phyloP scores from a whole-genome alignment of 2,113 vertebrate genomes.

The Sakesphorus luctuosus region DNA sequence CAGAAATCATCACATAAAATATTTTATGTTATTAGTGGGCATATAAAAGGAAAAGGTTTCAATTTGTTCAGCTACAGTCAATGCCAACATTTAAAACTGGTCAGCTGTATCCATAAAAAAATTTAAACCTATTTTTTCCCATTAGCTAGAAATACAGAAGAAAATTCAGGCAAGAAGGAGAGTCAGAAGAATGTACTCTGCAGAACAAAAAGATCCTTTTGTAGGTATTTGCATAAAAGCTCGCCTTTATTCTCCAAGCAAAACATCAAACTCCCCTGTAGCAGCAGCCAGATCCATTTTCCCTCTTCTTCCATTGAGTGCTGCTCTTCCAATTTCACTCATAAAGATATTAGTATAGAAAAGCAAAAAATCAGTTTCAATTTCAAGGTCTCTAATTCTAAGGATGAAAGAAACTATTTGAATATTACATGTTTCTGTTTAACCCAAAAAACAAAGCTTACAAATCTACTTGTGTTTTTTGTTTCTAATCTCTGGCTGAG shows the following conservation, averaged over 20 bases:
- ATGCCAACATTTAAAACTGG: neutral
- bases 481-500: neutral
- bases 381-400: slow-evolving; percentile 32
- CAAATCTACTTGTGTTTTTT: neutral
- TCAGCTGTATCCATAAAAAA: neutral
- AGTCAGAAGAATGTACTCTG: neutral
- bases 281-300: neutral
- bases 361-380: slow-evolving; percentile 36
- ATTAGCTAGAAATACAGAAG: neutral
- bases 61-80: neutral
- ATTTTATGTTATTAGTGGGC: neutral
- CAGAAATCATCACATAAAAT: neutral
- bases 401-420: neutral
- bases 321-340: slow-evolving; percentile 42
- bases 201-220: slow-evolving; percentile 26
- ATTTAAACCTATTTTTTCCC: neutral
- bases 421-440: neutral
- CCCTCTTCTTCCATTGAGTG: neutral
- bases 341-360: slow-evolving; percentile 50
- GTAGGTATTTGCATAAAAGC: neutral
- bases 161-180: neutral
- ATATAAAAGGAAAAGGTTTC: neutral
- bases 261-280: neutral
- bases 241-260: slow-evolving; percentile 5
- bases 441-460: slow-evolving; percentile 7